Percentiles rank a stretch among this genome's conserved stretches.
These are phyloP conservation scores for Trachurus trachurus DNA, from an alignment of 2,797 vertebrate species.

Conservation along the genomic window DNA sequence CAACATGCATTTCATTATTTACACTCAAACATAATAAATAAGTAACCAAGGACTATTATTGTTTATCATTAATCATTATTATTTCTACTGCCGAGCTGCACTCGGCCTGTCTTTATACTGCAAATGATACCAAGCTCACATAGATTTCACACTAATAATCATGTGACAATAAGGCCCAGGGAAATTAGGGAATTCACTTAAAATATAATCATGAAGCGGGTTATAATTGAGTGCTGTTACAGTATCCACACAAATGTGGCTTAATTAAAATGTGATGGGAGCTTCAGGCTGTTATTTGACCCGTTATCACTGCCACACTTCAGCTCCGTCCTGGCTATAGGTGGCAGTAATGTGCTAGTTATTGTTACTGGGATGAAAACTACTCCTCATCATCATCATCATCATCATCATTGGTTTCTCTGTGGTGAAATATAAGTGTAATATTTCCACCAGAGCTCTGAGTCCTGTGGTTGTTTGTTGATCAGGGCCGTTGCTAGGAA, in stretches of 20 bases:
- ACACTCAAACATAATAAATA: background rate
- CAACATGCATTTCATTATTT: background rate
- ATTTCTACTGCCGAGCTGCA: too few species aligned
- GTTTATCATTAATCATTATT: too few species aligned
- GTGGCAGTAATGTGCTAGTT: conserved; percentile 36
- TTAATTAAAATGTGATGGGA: conserved; percentile 27
- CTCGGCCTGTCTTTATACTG: background rate
- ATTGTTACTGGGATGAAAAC: conserved; percentile 18
- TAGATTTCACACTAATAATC: background rate
- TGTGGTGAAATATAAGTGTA: background rate
- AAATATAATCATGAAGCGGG: conserved; percentile 9
- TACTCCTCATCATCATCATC: conserved; percentile 1
- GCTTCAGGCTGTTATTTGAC: conserved; percentile 38
- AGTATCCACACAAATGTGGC: conserved; percentile 2
- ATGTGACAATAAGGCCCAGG: background rate
- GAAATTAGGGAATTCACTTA: background rate
- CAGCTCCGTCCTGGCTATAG: conserved; percentile 25
- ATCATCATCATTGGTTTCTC: too few species aligned
- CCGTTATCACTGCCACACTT: conserved; percentile 21
- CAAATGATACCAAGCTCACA: background rate
- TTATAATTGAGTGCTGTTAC: conserved; percentile 24
- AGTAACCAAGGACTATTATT: too few species aligned
- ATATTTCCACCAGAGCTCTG: conserved; percentile 12
- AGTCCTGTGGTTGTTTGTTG: too few species aligned
- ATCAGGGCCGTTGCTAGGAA: too few species aligned